Conservation (phyloP, 2,797 vertebrate species). For the Sebastiscus albofasciatus region DNA sequence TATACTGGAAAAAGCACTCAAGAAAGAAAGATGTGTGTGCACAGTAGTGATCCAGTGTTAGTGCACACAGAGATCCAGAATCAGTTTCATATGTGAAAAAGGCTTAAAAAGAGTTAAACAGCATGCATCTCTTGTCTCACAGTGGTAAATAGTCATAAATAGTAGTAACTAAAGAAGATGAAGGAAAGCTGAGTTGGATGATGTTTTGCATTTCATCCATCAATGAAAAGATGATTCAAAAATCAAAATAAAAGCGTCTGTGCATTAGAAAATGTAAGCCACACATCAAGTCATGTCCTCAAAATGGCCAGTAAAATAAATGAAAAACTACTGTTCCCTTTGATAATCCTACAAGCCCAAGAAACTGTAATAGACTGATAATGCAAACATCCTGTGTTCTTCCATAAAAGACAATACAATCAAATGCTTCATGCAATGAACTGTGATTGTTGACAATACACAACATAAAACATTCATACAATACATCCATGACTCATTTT, state of each 20-base stretch:
- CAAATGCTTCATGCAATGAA: constrained; percentile 51
- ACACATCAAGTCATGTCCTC: constrained; percentile 21
- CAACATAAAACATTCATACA: constrained; percentile 39
- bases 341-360: constrained; percentile 34
- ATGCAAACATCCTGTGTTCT: not conserved
- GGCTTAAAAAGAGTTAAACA: not conserved
- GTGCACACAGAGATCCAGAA: too few species aligned
- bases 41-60: too few species aligned
- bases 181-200: not conserved
- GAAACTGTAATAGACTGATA: not conserved
- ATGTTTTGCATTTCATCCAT: constrained; percentile 18
- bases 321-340: constrained; percentile 61
- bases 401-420: constrained; percentile 24
- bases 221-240: constrained; percentile 11
- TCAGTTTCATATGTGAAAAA: not conserved
- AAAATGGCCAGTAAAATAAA: constrained; percentile 35
- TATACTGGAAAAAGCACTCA: too few species aligned
- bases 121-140: too few species aligned
- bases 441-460: not conserved
- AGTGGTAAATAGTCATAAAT: too few species aligned
- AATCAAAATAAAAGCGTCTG: constrained; percentile 30
- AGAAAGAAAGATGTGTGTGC: too few species aligned
- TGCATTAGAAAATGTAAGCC: constrained; percentile 41
- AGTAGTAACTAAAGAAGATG: not conserved
- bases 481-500: constrained; percentile 18